phyloP scores from a whole-genome alignment of 1,140 invertebrate species.

The Drosophila seguyi region DNA sequence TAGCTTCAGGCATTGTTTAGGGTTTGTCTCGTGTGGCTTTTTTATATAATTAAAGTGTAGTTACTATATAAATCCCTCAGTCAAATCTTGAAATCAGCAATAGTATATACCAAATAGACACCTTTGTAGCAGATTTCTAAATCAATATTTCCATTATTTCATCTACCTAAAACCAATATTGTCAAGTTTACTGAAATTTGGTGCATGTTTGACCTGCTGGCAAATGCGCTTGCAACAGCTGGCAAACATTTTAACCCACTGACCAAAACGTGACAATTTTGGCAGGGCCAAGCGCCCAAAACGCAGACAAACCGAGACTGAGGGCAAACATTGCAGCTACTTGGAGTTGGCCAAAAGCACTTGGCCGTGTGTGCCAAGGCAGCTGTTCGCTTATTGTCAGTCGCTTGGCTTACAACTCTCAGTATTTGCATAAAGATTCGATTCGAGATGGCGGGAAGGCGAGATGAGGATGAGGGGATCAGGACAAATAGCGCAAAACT shows the following conservation, averaged over 20 bases:
- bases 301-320: conserved; percentile 8
- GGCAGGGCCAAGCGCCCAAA: conserved; percentile 16
- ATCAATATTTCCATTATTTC: background rate
- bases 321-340: conserved; percentile 38
- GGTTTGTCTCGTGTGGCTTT: background rate
- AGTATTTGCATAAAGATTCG: conserved; percentile 44
- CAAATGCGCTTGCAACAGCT: conserved; percentile 22
- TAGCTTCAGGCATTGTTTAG: background rate
- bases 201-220: conserved; percentile 10
- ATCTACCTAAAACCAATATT: background rate
- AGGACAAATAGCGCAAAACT: conserved; percentile 29
- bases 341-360: conserved; percentile 32
- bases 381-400: conserved; percentile 42
- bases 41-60: background rate
- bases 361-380: conserved; percentile 42
- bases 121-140: background rate
- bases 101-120: background rate
- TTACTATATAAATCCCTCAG: background rate
- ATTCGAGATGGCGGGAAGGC: background rate
- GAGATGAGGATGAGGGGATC: background rate
- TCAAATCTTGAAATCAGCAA: background rate
- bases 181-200: background rate
- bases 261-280: conserved; percentile 49
- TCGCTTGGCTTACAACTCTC: conserved; percentile 36
- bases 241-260: conserved; percentile 27